These are phyloP conservation scores for Zaprionus lineosus DNA, from an alignment of 2,888 invertebrate species.

Conservation along the genomic window DNA sequence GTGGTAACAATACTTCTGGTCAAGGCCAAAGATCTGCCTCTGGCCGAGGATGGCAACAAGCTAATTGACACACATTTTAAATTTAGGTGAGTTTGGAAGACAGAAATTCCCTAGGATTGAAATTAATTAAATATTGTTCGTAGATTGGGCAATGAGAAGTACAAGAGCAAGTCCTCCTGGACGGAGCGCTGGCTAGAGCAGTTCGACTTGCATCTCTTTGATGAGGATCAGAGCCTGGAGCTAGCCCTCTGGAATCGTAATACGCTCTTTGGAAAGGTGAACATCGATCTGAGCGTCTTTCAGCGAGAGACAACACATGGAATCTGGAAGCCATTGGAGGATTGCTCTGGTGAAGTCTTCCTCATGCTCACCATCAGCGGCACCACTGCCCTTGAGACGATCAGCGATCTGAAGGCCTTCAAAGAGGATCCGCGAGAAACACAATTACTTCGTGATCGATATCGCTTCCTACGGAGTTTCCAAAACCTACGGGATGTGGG, in stretches of 20 bases:
- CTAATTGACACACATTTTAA: constrained; percentile 97
- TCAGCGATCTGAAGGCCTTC: constrained; percentile 93
- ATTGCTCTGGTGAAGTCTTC: constrained; percentile 92
- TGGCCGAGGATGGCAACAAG: constrained; percentile 92
- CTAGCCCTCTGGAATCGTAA: constrained; percentile 90
- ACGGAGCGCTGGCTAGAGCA: constrained; percentile 97
- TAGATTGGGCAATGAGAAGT: constrained; percentile 98
- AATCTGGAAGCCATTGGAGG: constrained; percentile 94
- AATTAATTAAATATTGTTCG: neutral
- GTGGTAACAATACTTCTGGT: constrained; percentile 98
- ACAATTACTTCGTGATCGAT: constrained; percentile 84
- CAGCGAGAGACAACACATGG: constrained; percentile 96
- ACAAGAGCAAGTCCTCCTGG: constrained; percentile 95
- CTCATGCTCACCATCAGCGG: constrained; percentile 97
- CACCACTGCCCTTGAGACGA: constrained; percentile 95
- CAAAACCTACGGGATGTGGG: constrained; percentile 93
- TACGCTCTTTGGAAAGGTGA: constrained; percentile 86
- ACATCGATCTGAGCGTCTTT: constrained; percentile 91
- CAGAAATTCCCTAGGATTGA: neutral
- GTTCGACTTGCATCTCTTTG: constrained; percentile 97
- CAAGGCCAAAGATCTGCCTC: constrained; percentile 94
- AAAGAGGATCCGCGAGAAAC: constrained; percentile 90
- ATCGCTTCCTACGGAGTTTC: constrained; percentile 86
- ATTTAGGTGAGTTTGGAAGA: constrained; percentile 88
- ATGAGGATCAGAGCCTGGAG: constrained; percentile 95